Percentiles rank a stretch among this genome's conserved stretches.
Evolutionary conservation across 2,797 vertebrate species (phyloP).

Genomic region (Tapirus indicus): DNA sequence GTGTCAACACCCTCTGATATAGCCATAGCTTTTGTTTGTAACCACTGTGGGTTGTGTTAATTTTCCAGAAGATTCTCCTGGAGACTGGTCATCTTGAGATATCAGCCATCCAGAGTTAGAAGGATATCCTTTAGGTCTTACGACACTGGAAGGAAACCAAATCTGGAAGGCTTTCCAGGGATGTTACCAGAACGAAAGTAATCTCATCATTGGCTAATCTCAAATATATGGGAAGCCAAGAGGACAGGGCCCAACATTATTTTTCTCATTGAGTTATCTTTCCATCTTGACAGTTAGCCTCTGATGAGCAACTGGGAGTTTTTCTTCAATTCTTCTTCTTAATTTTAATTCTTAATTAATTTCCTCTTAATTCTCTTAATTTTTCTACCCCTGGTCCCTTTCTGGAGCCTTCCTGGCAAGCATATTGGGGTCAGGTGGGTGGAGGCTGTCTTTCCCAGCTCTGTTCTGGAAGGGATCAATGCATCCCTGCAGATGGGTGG

Average conservation of each 20-base stretch:
- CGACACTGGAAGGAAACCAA: neutral
- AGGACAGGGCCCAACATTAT: neutral
- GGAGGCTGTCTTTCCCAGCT: neutral
- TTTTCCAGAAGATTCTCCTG: constrained; percentile 38
- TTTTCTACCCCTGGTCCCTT: neutral
- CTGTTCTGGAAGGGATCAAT: neutral
- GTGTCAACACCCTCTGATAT: neutral
- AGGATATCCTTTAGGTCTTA: neutral
- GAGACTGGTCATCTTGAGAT: neutral
- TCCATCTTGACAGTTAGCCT: neutral
- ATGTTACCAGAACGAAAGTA: neutral
- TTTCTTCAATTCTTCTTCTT: neutral
- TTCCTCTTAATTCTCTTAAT: neutral
- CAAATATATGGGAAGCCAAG: neutral
- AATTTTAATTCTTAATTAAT: too few relatives aligned
- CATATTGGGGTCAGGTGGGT: neutral
- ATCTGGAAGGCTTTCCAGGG: neutral
- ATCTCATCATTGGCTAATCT: constrained; percentile 21
- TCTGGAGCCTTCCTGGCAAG: neutral
- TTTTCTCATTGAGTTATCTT: neutral
- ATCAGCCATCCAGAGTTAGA: neutral
- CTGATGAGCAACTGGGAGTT: neutral
- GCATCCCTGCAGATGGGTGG: neutral
- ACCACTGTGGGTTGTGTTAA: neutral
- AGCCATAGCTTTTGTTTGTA: neutral